Evolutionary conservation across 2,797 vertebrate genomes (phyloP), one percentile per base, ranked within the genome.

Genomic region (Megalops cyprinoides): DNA sequence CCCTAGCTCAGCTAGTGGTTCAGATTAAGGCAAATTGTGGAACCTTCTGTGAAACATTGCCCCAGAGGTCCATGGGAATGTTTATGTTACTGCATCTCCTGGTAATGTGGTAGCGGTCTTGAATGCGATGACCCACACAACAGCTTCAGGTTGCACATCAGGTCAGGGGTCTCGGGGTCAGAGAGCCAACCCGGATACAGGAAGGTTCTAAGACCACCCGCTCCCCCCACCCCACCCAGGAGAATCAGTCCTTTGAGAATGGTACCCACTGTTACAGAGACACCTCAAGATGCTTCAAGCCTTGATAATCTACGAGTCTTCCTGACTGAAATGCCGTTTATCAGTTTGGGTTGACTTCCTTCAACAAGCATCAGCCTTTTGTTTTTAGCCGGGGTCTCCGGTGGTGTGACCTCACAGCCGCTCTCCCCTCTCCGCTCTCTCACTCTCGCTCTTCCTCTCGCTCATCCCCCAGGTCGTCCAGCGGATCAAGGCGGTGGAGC

Each of bases 401-500:
- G 12, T 7, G 49, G 10, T 42, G 8, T 53, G 8, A 1, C 10
- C 44, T n/a, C n/a, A n/a, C n/a, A n/a, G n/a, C n/a, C n/a, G n/a
- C n/a, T 14, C 3, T 82, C 44, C 51, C 15, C 9, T 28, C 7
- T 20, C 1, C 39, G 31, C 42, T 3, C 15, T 6, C 0, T 49
- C 55, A 9, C 23, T 0, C 42, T n/a, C n/a, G n/a, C n/a, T n/a
- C 53, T 20, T 2, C 42, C 31, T 39, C 77, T 46, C 39, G 78
- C 1, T 31, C 48, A 8, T 4, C n/a, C 56, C 12, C 18, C 93
- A 99, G 98, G 98, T 99, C 0, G 98, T 99, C 0, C 97, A 98
- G 91, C 92, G 97, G 76, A 99, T 99, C 92, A 99, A 98, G 84
- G 95, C 95, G 0, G 65, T 98, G 84, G 96, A 97, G 82, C 83